phyloP scores from a whole-genome alignment of 2,888 invertebrate genomes.

The Zygaena filipendulae region DNA sequence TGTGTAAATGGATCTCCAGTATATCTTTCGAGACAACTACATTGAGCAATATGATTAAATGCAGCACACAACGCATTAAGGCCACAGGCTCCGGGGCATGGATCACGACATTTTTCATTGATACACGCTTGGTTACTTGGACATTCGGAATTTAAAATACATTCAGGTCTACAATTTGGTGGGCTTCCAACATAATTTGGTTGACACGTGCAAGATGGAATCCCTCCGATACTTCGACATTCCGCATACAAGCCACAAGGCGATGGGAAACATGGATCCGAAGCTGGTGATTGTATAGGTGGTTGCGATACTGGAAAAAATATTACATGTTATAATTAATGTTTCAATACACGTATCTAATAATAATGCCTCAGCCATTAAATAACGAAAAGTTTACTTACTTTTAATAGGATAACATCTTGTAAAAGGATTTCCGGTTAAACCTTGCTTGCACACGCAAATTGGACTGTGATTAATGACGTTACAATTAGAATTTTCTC shows the following conservation, averaged over 20 bases:
- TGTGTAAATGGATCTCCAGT: constrained; percentile 72
- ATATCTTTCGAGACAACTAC: constrained; percentile 65
- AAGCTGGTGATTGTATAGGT: constrained; percentile 23
- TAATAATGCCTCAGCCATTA: no score
- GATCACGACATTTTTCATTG: constrained; percentile 72
- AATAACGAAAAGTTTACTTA: constrained; percentile 21
- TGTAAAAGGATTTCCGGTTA: constrained; percentile 82
- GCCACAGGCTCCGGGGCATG: constrained; percentile 76
- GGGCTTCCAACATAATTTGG: constrained; percentile 71
- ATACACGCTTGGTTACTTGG: constrained; percentile 73
- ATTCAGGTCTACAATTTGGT: constrained; percentile 76
- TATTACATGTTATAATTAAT: not conserved
- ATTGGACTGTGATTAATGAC: constrained; percentile 78
- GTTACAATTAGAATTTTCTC: constrained; percentile 70
- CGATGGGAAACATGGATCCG: constrained; percentile 74
- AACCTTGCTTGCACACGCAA: constrained; percentile 77
- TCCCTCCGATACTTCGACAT: constrained; percentile 66
- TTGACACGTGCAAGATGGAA: constrained; percentile 71
- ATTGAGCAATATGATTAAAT: constrained; percentile 73
- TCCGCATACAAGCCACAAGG: constrained; percentile 74
- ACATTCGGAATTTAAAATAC: constrained; percentile 77
- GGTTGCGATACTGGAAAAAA: constrained; percentile 41
- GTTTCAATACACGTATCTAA: not conserved
- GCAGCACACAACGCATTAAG: constrained; percentile 66
- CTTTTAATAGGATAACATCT: constrained; percentile 72